Evolutionary conservation across 2,113 vertebrate genomes (phyloP).

Genomic region (Eptesicus fuscus): DNA sequence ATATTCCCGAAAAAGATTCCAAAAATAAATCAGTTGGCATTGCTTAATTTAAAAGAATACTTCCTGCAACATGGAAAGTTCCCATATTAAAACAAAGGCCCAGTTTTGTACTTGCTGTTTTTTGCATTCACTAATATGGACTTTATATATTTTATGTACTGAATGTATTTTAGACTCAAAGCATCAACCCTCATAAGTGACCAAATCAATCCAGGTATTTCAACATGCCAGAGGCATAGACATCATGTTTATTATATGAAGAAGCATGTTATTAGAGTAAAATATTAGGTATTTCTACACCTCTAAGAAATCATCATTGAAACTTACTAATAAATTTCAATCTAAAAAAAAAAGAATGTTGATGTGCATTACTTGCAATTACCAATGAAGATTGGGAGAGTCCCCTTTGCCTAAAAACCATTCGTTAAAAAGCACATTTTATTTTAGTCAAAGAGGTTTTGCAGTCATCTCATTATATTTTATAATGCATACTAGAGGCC

Average conservation of each 20-base stretch:
- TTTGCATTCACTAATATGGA: background rate
- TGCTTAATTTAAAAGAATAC: slow-evolving; percentile 1
- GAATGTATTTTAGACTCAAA: background rate
- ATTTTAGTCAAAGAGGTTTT: background rate
- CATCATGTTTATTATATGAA: background rate
- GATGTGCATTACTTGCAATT: background rate
- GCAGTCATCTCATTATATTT: background rate
- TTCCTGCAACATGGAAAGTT: background rate
- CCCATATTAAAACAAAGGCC: background rate
- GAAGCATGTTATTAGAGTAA: background rate
- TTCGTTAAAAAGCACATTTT: background rate
- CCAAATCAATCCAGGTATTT: background rate
- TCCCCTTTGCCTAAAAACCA: background rate
- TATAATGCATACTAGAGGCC: no score
- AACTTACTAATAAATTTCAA: background rate
- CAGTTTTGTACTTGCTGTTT: background rate
- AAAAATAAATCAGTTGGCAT: background rate
- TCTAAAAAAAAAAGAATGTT: background rate
- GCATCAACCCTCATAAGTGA: background rate
- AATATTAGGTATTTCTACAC: background rate
- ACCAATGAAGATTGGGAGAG: background rate
- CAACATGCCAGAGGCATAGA: background rate
- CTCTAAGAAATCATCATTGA: background rate
- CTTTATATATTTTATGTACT: background rate
- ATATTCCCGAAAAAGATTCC: background rate